Conservation (phyloP, 2,113 vertebrate species). For the Stictonetta naevosa region DNA sequence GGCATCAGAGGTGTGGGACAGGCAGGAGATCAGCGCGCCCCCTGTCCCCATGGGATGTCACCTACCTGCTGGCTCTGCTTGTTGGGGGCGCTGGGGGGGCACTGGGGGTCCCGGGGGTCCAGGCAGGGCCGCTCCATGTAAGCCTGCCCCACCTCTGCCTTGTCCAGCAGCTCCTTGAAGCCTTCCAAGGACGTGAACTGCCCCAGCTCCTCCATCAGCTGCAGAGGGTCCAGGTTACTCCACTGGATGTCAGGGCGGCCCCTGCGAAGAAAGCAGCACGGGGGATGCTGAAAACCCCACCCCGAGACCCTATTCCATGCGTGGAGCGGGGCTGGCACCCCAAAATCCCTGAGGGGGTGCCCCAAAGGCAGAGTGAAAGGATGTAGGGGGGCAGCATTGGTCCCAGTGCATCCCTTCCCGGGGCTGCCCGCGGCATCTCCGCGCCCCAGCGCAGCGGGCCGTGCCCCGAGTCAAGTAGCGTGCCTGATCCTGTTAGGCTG, state of each 20-base stretch:
- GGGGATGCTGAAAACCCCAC: neutral
- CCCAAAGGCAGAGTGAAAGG: rapidly evolving
- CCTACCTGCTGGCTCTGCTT: slow-evolving; percentile 81
- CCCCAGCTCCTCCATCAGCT: slow-evolving; percentile 94
- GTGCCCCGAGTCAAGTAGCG: slow-evolving; percentile 84
- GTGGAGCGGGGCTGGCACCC: neutral
- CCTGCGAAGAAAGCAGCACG: slow-evolving; percentile 68
- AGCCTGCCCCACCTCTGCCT: slow-evolving; percentile 96
- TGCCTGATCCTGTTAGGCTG: slow-evolving; percentile 93
- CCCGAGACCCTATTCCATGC: too few relatives aligned
- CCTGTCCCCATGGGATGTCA: neutral
- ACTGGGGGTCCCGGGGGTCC: slow-evolving; percentile 88
- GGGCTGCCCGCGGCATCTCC: too few relatives aligned
- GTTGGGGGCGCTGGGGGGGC: slow-evolving; percentile 92
- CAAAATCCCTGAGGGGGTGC: neutral
- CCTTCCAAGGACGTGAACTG: slow-evolving; percentile 94
- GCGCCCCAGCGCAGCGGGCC: neutral
- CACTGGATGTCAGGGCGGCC: slow-evolving; percentile 96
- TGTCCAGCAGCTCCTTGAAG: slow-evolving; percentile 95
- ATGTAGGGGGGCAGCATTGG: neutral
- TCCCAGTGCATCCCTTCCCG: too few relatives aligned
- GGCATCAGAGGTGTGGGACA: neutral
- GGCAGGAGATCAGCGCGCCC: neutral
- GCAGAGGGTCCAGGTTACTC: slow-evolving; percentile 96
- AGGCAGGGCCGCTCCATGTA: slow-evolving; percentile 96